Evolutionary conservation across 2,888 invertebrate genomes (phyloP).

Genomic region (Stenodera caucasica): DNA sequence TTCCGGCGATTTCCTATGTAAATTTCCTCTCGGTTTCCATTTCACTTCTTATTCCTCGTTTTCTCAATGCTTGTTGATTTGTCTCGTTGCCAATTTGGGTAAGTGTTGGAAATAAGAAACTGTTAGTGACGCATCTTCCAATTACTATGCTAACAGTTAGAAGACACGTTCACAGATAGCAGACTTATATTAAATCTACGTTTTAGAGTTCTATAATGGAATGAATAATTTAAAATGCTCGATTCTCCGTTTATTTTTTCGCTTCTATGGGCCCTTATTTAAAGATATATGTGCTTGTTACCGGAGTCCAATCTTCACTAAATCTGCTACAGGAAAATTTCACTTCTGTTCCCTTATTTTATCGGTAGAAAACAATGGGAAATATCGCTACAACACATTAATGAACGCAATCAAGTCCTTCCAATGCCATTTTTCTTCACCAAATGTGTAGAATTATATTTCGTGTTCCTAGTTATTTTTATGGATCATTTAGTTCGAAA

Average conservation of each 20-base stretch:
- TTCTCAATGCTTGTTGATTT: constrained; percentile 7
- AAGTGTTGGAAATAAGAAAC: constrained; percentile 23
- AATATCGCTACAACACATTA: constrained; percentile 4
- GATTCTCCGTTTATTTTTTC: constrained; percentile 28
- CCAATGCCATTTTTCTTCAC: not conserved
- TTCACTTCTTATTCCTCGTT: constrained; percentile 14
- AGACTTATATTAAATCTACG: constrained; percentile 48
- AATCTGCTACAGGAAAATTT: constrained; percentile 16
- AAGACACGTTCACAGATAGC: constrained; percentile 44
- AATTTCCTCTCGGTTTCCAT: constrained; percentile 23
- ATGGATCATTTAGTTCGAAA: not conserved
- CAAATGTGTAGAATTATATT: constrained; percentile 1
- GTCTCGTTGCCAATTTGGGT: constrained; percentile 10
- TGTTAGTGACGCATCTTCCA: constrained; percentile 27
- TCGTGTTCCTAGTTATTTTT: not conserved
- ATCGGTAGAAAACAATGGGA: not conserved
- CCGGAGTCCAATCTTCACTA: constrained; percentile 9
- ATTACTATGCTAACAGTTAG: constrained; percentile 38
- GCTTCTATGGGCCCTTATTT: not conserved
- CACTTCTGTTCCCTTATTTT: constrained; percentile 3
- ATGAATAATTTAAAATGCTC: constrained; percentile 52
- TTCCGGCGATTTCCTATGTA: constrained; percentile 25
- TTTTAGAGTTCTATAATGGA: constrained; percentile 54
- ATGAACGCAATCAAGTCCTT: constrained; percentile 4
- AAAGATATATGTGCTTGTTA: constrained; percentile 44